Evolutionary conservation across 1,140 invertebrate genomes (phyloP).

Genomic region (Littorina saxatilis): DNA sequence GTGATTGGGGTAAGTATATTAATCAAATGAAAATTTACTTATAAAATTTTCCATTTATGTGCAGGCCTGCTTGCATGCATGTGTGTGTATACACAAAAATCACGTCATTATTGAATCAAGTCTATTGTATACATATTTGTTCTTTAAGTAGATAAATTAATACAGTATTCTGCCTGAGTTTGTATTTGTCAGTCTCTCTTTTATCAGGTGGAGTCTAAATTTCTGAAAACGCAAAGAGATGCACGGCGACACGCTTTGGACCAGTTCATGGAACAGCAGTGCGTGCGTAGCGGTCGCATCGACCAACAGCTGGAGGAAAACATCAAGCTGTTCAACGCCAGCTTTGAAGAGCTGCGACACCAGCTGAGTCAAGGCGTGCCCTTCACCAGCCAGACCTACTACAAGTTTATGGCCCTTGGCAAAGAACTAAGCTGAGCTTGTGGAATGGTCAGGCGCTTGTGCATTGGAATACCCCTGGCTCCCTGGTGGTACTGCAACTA

Average conservation of each 20-base stretch:
- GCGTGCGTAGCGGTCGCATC: constrained; percentile 51
- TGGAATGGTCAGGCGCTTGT: too few relatives aligned
- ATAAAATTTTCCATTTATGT: too few relatives aligned
- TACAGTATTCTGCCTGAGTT: too few relatives aligned
- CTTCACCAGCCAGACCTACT: constrained; percentile 28
- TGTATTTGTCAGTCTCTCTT: background rate
- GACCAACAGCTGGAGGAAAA: constrained; percentile 52
- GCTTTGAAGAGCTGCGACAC: constrained; percentile 51
- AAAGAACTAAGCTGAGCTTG: constrained; percentile 21
- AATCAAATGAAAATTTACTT: too few relatives aligned
- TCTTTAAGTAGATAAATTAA: too few relatives aligned
- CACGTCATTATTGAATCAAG: too few relatives aligned
- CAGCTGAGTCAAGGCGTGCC: constrained; percentile 39
- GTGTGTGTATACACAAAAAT: too few relatives aligned
- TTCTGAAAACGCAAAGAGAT: constrained; percentile 46
- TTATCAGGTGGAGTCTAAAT: constrained; percentile 44
- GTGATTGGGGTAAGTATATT: too few relatives aligned
- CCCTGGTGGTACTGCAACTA: too few relatives aligned
- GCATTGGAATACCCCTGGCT: too few relatives aligned
- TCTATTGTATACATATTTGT: too few relatives aligned
- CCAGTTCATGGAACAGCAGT: constrained; percentile 53
- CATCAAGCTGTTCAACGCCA: constrained; percentile 45
- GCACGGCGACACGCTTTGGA: constrained; percentile 49
- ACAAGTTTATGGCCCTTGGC: constrained; percentile 33
- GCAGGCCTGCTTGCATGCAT: too few relatives aligned